These are phyloP conservation scores for Drosophila parthenogenetica DNA, from an alignment of 2,888 invertebrate genomes.

Conservation along the genomic window DNA sequence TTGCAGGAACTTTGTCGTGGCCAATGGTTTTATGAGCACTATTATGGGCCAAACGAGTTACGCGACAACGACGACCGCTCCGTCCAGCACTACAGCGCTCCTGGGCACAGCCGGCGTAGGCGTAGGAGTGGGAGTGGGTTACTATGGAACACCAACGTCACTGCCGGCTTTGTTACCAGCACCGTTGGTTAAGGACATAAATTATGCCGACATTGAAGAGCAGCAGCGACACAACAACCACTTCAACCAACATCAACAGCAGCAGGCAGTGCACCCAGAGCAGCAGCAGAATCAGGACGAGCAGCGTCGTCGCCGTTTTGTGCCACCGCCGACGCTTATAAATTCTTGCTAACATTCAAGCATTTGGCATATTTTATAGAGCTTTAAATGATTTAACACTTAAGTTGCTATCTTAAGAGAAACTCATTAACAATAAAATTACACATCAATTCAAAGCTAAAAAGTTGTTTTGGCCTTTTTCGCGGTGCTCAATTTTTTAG, in stretches of 20 bases:
- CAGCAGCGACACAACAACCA: slow-evolving; percentile 46
- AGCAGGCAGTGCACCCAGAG: slow-evolving; percentile 30
- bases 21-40: slow-evolving; percentile 87
- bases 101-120: slow-evolving; percentile 26
- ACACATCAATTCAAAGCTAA: neutral
- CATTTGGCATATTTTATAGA: slow-evolving; percentile 39
- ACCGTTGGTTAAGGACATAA: slow-evolving; percentile 64
- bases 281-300: slow-evolving; percentile 37
- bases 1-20: slow-evolving; percentile 87
- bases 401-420: slow-evolving; percentile 16
- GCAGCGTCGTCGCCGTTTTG: slow-evolving; percentile 51
- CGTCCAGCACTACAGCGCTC: slow-evolving; percentile 20
- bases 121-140: slow-evolving; percentile 34
- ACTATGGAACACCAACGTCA: slow-evolving; percentile 65
- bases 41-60: slow-evolving; percentile 84
- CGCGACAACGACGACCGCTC: slow-evolving; percentile 64
- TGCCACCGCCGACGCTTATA: slow-evolving; percentile 59
- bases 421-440: neutral
- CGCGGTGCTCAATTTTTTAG: neutral
- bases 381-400: slow-evolving; percentile 49
- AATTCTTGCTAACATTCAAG: slow-evolving; percentile 81
- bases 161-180: slow-evolving; percentile 74
- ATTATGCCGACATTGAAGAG: slow-evolving; percentile 72
- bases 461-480: slow-evolving; percentile 5
- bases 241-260: slow-evolving; percentile 27